Conservation (phyloP, 2,888 invertebrate genomes). For the Meiosimyza platycephala region DNA sequence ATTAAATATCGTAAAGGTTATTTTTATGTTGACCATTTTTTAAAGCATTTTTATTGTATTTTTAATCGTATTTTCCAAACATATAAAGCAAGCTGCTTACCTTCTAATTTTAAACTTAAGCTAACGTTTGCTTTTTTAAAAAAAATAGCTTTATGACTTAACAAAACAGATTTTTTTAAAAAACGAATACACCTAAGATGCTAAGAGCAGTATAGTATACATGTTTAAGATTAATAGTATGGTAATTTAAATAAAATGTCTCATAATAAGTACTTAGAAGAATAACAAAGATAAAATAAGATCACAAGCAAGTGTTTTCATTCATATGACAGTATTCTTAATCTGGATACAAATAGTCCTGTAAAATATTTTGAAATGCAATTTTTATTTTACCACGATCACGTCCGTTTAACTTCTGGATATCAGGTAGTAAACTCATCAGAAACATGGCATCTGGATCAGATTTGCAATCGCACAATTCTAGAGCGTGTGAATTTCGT, state of each 20-base stretch:
- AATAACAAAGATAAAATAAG: slow-evolving; percentile 20
- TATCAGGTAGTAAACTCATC: slow-evolving; percentile 65
- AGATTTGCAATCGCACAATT: slow-evolving; percentile 64
- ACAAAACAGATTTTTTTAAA: not conserved
- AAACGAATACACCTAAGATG: not conserved
- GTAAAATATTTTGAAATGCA: slow-evolving; percentile 64
- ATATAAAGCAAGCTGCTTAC: too few species aligned
- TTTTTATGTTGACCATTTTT: too few species aligned
- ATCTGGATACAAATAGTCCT: slow-evolving; percentile 65
- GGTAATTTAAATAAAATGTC: slow-evolving; percentile 9
- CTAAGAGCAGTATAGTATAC: slow-evolving; percentile 21
- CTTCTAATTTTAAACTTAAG: too few species aligned
- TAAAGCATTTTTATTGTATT: too few species aligned
- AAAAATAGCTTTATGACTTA: not conserved
- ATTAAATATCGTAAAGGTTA: too few species aligned
- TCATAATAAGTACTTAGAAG: slow-evolving; percentile 9
- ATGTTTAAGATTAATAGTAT: slow-evolving; percentile 10
- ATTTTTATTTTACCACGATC: slow-evolving; percentile 66
- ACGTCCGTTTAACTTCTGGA: slow-evolving; percentile 63
- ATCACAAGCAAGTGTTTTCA: slow-evolving; percentile 30
- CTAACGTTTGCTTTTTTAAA: too few species aligned
- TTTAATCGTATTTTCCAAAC: too few species aligned
- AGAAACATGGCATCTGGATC: slow-evolving; percentile 67
- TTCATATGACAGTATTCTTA: slow-evolving; percentile 43
- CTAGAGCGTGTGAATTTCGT: slow-evolving; percentile 44